A percentile compares a stretch with the other conserved stretches of the same genome.
Conservation (phyloP, 2,113 vertebrate species). For the Eurypyga helias region DNA sequence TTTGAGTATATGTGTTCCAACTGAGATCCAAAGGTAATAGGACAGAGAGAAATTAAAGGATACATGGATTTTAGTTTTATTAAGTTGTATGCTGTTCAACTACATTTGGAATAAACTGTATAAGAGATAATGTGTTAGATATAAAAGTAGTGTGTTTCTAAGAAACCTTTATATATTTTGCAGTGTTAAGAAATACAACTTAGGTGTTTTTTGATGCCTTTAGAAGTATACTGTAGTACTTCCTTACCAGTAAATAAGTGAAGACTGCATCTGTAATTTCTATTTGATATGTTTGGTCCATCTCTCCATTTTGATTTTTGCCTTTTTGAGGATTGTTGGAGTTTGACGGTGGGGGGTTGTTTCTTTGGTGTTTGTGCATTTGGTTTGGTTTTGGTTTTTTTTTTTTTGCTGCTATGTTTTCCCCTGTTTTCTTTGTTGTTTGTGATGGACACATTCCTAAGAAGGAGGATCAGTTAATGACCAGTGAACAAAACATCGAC, state of each 20-base stretch:
- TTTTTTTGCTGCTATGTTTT: background rate
- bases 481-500: background rate
- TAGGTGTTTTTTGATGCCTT: background rate
- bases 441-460: background rate
- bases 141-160: background rate
- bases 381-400: background rate
- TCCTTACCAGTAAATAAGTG: background rate
- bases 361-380: background rate
- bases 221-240: background rate
- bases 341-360: background rate
- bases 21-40: background rate
- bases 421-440: background rate
- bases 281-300: background rate
- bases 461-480: background rate
- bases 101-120: background rate
- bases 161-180: background rate
- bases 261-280: background rate
- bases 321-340: background rate
- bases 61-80: background rate
- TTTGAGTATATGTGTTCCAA: background rate
- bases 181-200: background rate
- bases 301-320: background rate
- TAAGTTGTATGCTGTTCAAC: background rate
- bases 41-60: background rate
- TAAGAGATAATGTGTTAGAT: background rate